phyloP scores from a whole-genome alignment of 2,888 invertebrate species.

The Selenia dentaria region DNA sequence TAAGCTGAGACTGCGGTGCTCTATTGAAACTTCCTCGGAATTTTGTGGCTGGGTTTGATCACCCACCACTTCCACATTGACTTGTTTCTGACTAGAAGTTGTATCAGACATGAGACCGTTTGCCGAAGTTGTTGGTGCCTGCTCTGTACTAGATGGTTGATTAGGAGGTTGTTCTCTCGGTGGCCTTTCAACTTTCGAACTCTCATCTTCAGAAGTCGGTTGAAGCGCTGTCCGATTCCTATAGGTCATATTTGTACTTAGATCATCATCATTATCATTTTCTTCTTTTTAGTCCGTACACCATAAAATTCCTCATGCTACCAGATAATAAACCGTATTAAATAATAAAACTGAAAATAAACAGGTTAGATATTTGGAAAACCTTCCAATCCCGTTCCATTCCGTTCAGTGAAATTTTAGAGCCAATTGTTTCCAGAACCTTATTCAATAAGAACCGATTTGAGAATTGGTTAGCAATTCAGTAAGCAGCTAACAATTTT shows the following conservation, averaged over 20 bases:
- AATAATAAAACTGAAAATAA: slow-evolving; percentile 17
- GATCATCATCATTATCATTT: slow-evolving; percentile 14
- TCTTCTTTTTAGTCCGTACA: slow-evolving; percentile 30
- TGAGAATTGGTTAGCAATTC: slow-evolving; percentile 28
- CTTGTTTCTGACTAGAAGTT: slow-evolving; percentile 22
- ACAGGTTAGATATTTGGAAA: slow-evolving; percentile 22
- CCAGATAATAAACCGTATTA: slow-evolving; percentile 23
- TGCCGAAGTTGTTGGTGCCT: slow-evolving; percentile 9
- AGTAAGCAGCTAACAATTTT: slow-evolving; percentile 21
- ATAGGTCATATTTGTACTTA: slow-evolving; percentile 32
- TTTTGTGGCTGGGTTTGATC: slow-evolving; percentile 6
- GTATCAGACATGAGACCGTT: slow-evolving; percentile 15
- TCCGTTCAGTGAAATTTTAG: slow-evolving; percentile 17
- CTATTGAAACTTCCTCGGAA: slow-evolving; percentile 24
- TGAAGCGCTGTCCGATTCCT: slow-evolving; percentile 35
- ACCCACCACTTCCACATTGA: slow-evolving; percentile 18
- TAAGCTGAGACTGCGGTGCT: slow-evolving; percentile 28
- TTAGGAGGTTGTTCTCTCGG: slow-evolving; percentile 17
- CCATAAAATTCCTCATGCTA: slow-evolving; percentile 31
- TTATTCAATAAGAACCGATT: slow-evolving; percentile 21
- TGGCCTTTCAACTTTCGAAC: slow-evolving; percentile 24
- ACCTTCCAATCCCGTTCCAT: slow-evolving; percentile 24
- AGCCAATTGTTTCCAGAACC: slow-evolving; percentile 34
- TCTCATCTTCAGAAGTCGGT: slow-evolving; percentile 29
- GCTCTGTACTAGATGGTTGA: slow-evolving; percentile 6